Evolutionary conservation across 1,140 invertebrate species (phyloP).

Genomic region (Heliconius nattereri): DNA sequence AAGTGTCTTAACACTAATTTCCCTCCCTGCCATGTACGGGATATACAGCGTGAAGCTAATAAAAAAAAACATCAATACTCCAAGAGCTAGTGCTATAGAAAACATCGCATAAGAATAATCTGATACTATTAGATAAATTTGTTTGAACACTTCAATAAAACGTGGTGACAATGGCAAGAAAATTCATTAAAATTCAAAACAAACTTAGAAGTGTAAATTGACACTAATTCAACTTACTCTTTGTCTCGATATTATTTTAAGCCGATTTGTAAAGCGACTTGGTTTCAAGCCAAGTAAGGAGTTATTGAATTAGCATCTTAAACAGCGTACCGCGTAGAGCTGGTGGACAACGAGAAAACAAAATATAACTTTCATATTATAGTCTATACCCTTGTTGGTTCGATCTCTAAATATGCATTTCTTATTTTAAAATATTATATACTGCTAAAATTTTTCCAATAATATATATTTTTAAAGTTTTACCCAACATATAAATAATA

Average conservation of each 20-base stretch:
- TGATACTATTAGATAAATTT: not conserved
- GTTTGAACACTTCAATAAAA: not conserved
- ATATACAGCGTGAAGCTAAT: no score
- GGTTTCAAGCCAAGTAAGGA: conserved; percentile 23
- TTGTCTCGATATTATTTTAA: conserved; percentile 18
- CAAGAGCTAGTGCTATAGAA: not conserved
- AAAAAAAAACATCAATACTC: no score
- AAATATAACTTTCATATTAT: not conserved
- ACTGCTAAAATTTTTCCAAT: no score
- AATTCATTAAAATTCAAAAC: conserved; percentile 17
- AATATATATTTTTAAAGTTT: no score
- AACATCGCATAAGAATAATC: not conserved
- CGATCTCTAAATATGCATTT: no score
- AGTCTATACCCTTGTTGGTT: no score
- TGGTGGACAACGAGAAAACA: not conserved
- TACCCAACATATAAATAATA: no score
- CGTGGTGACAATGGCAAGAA: conserved; percentile 15
- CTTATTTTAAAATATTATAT: no score
- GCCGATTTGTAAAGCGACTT: conserved; percentile 24
- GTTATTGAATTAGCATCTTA: conserved; percentile 27
- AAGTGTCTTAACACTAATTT: no score
- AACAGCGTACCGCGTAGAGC: not conserved
- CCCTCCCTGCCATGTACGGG: no score
- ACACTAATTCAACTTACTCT: conserved; percentile 21
- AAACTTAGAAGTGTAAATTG: conserved; percentile 27